Conservation (phyloP, 1,140 invertebrate species). For the Scaptomyza graminum region DNA sequence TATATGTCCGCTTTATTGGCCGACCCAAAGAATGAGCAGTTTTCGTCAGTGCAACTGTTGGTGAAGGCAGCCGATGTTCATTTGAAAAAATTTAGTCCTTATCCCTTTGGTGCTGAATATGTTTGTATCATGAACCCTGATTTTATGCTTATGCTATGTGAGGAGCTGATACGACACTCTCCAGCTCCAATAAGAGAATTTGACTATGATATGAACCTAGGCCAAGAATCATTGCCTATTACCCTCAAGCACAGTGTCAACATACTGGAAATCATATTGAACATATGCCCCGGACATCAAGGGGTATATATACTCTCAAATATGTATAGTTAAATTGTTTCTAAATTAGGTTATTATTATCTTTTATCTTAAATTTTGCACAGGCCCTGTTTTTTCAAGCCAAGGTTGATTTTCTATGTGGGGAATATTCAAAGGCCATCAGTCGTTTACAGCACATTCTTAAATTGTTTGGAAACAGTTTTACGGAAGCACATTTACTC, state of each 20-base stretch:
- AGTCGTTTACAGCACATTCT: slow-evolving; percentile 89
- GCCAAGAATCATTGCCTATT: slow-evolving; percentile 83
- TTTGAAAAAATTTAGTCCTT: slow-evolving; percentile 86
- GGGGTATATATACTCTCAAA: slow-evolving; percentile 18
- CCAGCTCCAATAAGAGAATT: slow-evolving; percentile 85
- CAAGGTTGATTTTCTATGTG: slow-evolving; percentile 91
- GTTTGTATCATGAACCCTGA: slow-evolving; percentile 92
- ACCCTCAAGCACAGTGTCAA: slow-evolving; percentile 85
- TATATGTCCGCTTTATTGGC: slow-evolving; percentile 89
- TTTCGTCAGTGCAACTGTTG: slow-evolving; percentile 85
- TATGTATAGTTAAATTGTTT: neutral
- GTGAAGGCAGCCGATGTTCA: slow-evolving; percentile 90
- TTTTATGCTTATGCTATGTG: slow-evolving; percentile 91
- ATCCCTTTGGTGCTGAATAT: slow-evolving; percentile 91
- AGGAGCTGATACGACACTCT: slow-evolving; percentile 90
- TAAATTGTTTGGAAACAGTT: slow-evolving; percentile 89
- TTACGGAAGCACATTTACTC: slow-evolving; percentile 92
- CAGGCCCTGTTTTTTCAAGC: slow-evolving; percentile 90
- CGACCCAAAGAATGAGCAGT: slow-evolving; percentile 84
- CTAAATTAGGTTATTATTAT: too few relatives aligned
- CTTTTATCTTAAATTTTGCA: slow-evolving; percentile 62
- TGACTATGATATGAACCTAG: slow-evolving; percentile 70
- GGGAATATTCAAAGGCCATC: slow-evolving; percentile 88
- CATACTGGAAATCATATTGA: slow-evolving; percentile 89
- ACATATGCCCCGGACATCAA: slow-evolving; percentile 91